These are phyloP conservation scores for Cettia cetti DNA, from an alignment of 2,113 vertebrate genomes.

Conservation along the genomic window DNA sequence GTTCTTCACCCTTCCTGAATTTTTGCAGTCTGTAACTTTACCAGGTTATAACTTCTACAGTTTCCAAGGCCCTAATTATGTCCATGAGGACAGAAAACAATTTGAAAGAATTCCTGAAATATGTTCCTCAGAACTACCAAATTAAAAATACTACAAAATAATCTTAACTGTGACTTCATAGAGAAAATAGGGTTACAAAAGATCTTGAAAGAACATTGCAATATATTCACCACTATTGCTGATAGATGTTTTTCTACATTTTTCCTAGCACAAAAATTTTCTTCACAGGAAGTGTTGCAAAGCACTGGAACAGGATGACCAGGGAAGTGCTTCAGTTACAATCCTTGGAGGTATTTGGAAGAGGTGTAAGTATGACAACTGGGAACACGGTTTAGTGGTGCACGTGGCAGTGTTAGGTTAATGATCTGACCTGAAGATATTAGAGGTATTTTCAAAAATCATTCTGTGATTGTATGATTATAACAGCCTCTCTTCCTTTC, in stretches of 20 bases:
- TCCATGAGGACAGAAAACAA: background rate
- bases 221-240: background rate
- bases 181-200: background rate
- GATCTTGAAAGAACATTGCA: background rate
- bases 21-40: background rate
- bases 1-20: background rate
- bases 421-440: background rate
- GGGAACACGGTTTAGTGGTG: background rate
- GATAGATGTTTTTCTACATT: background rate
- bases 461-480: background rate
- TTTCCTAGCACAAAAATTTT: background rate
- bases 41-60: background rate
- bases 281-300: background rate
- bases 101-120: background rate
- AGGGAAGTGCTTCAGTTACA: background rate
- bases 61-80: background rate
- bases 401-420: background rate
- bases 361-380: background rate
- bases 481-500: background rate
- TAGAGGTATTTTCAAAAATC: background rate
- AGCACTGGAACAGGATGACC: background rate
- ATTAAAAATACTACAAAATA: background rate
- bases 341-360: background rate
- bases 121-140: background rate
- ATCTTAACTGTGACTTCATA: background rate